phyloP scores from a whole-genome alignment of 1,140 invertebrate species.

The Camponotus pennsylvanicus region DNA sequence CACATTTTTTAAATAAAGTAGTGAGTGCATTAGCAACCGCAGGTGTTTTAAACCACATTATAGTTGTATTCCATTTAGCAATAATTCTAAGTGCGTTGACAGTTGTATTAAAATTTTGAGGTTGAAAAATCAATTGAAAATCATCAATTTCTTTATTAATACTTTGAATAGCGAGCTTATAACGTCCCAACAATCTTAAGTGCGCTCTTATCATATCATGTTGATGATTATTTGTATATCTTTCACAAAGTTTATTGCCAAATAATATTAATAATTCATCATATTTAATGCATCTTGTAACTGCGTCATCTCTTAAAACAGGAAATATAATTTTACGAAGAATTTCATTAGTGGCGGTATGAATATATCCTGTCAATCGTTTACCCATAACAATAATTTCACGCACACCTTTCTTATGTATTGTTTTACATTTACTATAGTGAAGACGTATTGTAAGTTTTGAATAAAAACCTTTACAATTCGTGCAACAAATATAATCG shows the following conservation, averaged over 20 bases:
- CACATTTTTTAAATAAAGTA: constrained; percentile 52
- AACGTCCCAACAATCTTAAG: neutral
- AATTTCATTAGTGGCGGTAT: neutral
- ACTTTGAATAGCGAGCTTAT: neutral
- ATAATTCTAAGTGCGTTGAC: neutral
- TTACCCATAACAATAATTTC: neutral
- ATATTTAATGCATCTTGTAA: constrained; percentile 6
- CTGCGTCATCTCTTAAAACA: neutral
- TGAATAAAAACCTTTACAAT: constrained; percentile 29
- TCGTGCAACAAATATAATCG: constrained; percentile 33
- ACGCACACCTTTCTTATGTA: neutral
- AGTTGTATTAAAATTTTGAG: constrained; percentile 15
- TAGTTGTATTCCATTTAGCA: constrained; percentile 9
- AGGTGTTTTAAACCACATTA: constrained; percentile 42
- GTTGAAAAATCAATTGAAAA: constrained; percentile 9
- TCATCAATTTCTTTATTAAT: constrained; percentile 14
- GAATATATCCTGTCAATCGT: neutral
- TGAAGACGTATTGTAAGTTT: constrained; percentile 6
- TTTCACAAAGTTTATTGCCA: constrained; percentile 10
- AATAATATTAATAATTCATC: constrained; percentile 17
- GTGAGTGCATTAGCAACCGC: constrained; percentile 39
- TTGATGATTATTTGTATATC: neutral
- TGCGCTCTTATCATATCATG: constrained; percentile 26
- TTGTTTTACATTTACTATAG: neutral
- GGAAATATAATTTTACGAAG: neutral